phyloP scores from a whole-genome alignment of 2,113 vertebrate species.

The Menidia beryllina region DNA sequence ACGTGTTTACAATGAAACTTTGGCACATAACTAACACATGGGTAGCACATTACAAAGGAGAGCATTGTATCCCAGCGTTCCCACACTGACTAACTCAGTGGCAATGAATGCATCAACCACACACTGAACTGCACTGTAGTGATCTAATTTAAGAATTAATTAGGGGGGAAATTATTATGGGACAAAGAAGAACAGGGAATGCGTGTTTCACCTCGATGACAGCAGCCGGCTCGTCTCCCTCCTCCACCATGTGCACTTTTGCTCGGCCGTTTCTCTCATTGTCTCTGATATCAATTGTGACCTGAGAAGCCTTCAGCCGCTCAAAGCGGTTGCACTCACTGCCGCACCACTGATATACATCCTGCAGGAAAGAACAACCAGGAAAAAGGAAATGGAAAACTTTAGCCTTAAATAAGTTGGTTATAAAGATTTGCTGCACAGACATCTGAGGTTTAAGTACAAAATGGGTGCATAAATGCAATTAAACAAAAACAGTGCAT shows the following conservation, averaged over 20 bases:
- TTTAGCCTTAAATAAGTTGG: neutral
- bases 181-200: neutral
- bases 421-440: neutral
- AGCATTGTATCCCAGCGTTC: constrained; percentile 49
- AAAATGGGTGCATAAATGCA: neutral
- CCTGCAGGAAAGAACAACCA: constrained; percentile 50
- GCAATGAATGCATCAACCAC: constrained; percentile 25
- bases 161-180: neutral
- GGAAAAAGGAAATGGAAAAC: neutral
- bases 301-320: constrained; percentile 76
- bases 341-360: constrained; percentile 84
- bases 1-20: constrained; percentile 27
- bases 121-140: constrained; percentile 1
- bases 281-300: constrained; percentile 82
- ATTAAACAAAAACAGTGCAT: too few relatives aligned
- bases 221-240: constrained; percentile 68
- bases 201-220: constrained; percentile 62
- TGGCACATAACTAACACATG: constrained; percentile 50
- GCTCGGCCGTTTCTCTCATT: constrained; percentile 83
- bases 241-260: constrained; percentile 79
- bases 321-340: constrained; percentile 80
- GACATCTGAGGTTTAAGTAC: neutral
- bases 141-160: neutral
- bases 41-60: constrained; percentile 36
- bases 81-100: constrained; percentile 41